Base-by-base conservation (phyloP, 1,140 invertebrate genomes). In the Heliconius congener region DNA sequence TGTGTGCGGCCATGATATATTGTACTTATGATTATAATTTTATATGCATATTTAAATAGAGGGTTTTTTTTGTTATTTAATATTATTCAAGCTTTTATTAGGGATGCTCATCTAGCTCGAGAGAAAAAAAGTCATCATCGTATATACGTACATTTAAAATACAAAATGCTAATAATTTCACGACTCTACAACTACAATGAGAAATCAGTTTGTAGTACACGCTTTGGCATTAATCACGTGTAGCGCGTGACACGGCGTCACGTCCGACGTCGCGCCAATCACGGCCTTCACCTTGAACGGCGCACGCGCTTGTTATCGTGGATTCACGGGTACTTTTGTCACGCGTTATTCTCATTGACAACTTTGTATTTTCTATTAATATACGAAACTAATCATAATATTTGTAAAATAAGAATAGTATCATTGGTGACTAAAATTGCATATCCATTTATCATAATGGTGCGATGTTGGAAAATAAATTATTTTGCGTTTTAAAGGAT, bases 201-300 rank as follows among this genome's bases (percentile, higher is more conserved):
- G 60, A 30, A 66, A 66, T 66, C 23, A 66, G 60, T 13, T 66
- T 66, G 60, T 66, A 66, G 60, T 27, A 66, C 60, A 66, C 60
- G 60, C 60, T 66, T 30, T 30, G 70, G 66, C 74, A 76, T 80
- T 71, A 77, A 73, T 80, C 82, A 82, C 82, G 78, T 82, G 78
- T 46, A 50, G 77, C 71, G 73, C 76, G 80, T 78, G 80, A 81
- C 80, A 42, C 76, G 77, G 37, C 79, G 87, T 88, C 87, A 87
- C 89, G 85, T 82, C 87, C 83, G 60, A 66, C 60, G 27, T 66
- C 60, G 81, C 83, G 82, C 83, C 83, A 87, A 85, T 87, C 87
- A 75, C 87, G 90, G 86, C 90, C 91, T 93, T 93, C 91, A 91
- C 91, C 90, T 92, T 93, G 90, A 85, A 83, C 81, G 71, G 46